These are phyloP conservation scores for Cyrtorhinus lividipennis DNA, from an alignment of 1,140 invertebrate species.

Conservation along the genomic window DNA sequence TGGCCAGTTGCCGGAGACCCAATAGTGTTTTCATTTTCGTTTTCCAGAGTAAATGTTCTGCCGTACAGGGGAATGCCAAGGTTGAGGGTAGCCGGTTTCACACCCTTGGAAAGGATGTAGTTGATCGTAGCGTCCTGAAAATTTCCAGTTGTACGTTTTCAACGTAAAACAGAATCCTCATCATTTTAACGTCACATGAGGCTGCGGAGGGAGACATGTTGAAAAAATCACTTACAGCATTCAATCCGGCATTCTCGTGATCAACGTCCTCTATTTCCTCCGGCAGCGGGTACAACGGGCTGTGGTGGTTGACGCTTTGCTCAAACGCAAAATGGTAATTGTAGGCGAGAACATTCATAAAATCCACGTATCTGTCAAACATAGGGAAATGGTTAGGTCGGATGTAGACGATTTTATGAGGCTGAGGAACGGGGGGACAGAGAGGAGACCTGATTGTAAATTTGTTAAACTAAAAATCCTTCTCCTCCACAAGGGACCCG, in stretches of 20 bases:
- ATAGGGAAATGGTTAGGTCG: too few species aligned
- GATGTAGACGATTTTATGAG: too few species aligned
- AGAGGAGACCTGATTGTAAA: too few species aligned
- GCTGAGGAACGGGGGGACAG: too few species aligned
- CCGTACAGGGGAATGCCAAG: constrained; percentile 83
- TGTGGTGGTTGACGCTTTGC: constrained; percentile 12
- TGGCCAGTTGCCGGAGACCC: constrained; percentile 55
- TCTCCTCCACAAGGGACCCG: too few species aligned
- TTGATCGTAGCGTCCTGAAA: constrained; percentile 64
- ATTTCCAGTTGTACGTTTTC: too few species aligned
- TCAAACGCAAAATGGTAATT: constrained; percentile 38
- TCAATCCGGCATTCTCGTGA: constrained; percentile 5
- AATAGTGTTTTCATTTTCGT: constrained; percentile 42
- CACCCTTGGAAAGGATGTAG: constrained; percentile 73
- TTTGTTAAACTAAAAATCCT: too few species aligned
- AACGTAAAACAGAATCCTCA: too few species aligned
- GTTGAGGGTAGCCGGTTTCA: constrained; percentile 57
- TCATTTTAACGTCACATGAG: too few species aligned
- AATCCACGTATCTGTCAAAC: constrained; percentile 17
- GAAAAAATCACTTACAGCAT: constrained; percentile 17
- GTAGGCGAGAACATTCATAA: constrained; percentile 65
- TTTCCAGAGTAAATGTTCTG: constrained; percentile 56
- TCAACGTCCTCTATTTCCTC: constrained; percentile 3
- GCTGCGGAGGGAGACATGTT: too few species aligned
- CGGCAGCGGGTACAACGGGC: constrained; percentile 14